These are phyloP conservation scores for Triplophysa yarkandensis DNA, from an alignment of 2,797 vertebrate species.

Conservation along the genomic window DNA sequence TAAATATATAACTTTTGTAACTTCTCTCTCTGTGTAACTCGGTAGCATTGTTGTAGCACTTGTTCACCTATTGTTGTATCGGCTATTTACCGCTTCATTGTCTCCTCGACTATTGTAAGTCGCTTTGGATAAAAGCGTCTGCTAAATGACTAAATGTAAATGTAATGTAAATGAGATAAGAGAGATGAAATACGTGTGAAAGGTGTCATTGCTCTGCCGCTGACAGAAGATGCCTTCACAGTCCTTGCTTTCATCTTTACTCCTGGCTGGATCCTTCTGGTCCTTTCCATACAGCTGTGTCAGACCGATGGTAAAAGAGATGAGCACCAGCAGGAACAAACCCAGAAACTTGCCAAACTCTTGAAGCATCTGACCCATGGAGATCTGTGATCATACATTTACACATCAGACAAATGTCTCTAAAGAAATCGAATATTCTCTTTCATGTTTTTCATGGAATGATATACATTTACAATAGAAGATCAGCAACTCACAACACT, in stretches of 20 bases:
- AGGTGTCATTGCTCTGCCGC: slow-evolving; percentile 92
- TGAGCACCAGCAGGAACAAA: slow-evolving; percentile 95
- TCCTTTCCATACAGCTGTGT: slow-evolving; percentile 96
- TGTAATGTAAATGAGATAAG: slow-evolving; percentile 49
- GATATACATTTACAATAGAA: too few species aligned
- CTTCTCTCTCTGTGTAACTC: too few species aligned
- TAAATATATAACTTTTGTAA: too few species aligned
- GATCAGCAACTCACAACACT: too few species aligned
- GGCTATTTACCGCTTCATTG: too few species aligned
- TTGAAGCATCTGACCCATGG: slow-evolving; percentile 99
- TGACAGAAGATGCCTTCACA: slow-evolving; percentile 94
- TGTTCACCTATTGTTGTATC: too few species aligned
- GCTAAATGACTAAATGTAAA: too few species aligned
- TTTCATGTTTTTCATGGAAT: too few species aligned
- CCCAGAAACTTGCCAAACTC: slow-evolving; percentile 98
- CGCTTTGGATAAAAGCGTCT: too few species aligned
- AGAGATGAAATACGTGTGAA: slow-evolving; percentile 82
- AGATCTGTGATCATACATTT: slow-evolving; percentile 82
- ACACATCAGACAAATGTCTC: background rate
- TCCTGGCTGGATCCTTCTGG: slow-evolving; percentile 70
- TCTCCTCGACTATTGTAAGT: too few species aligned
- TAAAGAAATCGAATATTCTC: background rate
- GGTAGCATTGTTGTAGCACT: too few species aligned
- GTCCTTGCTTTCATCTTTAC: slow-evolving; percentile 76
- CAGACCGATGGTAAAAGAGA: slow-evolving; percentile 97